Percentiles rank a stretch among this genome's conserved stretches.
phyloP scores from a whole-genome alignment of 2,113 vertebrate species.

The mouse (Mus musculus) region GRCm39 chr14:78856001-78856500 shows the following conservation, averaged over 20 bases:
- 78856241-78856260: conserved; percentile 2
- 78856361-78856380: background rate
- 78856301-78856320: background rate
- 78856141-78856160: conserved; percentile 70
- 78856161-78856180: conserved; percentile 77
- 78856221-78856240: background rate
- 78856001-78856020: conserved; percentile 98
- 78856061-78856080: conserved; percentile 99
- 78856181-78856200: conserved; percentile 74
- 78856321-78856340: conserved; percentile 42
- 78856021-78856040: conserved; percentile 98
- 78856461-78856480: conserved; percentile 19
- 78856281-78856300: conserved; percentile 36
- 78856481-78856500: conserved; percentile 43
- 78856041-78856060: conserved; percentile 99
- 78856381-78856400: background rate
- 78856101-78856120: conserved; percentile 99
- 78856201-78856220: conserved; percentile 71
- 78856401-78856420: conserved; percentile 20
- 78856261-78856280: background rate
- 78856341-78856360: background rate
- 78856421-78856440: background rate
- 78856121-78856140: conserved; percentile 87
- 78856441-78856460: conserved; percentile 27
- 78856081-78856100: conserved; percentile 96